Base-by-base conservation (phyloP, 2,113 vertebrate species). In the Aegypius monachus region DNA sequence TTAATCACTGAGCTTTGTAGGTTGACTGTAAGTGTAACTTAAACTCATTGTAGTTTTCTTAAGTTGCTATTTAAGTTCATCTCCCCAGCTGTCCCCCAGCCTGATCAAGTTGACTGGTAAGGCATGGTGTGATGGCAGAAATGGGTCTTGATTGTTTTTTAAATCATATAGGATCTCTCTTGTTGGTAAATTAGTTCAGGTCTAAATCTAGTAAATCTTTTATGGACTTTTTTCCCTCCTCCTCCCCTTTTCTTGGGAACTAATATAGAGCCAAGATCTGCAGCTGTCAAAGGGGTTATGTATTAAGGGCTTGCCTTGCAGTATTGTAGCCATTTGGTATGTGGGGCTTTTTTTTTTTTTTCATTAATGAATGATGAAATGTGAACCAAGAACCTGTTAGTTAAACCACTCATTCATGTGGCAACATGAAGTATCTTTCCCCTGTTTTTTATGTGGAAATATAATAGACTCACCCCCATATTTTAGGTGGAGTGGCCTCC, bases 401-500 rank as follows among this genome's bases (percentile, higher is more conserved):
- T 81, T 87, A 71, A 86, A 7, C 13, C 40, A 5, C 56, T 78
- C 50, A 45, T 45, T 86, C 32, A 6, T n/a, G 29, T 86, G 55
- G 59, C 55, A 61, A 20, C 61, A 1, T 2, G 7, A 84, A 53
- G 19, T 48, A 19, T 62, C 29, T 66, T 48, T 31, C 43, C 40
- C 23, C 21, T 31, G 42, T 0, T 40, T 77, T 77, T 75, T 65
- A 6, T 42, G 26, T 10, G 31, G 38, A 27, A 43, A 5, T 58
- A 5, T 0, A 29, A 22, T 0, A 25, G 42, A 3, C 25, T 71
- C 32, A 18, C 2, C 13, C 26, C 18, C 5, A 3, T 29, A 1
- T 36, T 83, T 73, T 19, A 59, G 32, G n/a, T 84, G 72, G 29
- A n/a, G 43, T 45, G 63, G 47, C 40, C 40, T 86, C 29, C 2